Evolutionary conservation across 2,888 invertebrate genomes (phyloP), one percentile per base, ranked within the genome.

Genomic region (Coenonympha glycerion): DNA sequence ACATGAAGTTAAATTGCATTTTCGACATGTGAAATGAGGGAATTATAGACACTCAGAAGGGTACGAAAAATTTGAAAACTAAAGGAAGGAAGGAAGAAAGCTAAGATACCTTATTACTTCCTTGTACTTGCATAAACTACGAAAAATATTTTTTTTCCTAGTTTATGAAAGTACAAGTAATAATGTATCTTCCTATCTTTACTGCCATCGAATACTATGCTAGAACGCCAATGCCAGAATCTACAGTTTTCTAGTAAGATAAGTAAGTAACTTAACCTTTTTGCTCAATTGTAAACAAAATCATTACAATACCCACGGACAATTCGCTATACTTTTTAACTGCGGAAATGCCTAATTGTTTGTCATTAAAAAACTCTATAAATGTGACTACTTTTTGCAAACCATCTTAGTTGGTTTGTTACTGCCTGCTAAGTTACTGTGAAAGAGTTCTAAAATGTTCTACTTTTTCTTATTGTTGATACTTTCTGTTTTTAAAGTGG

Each of bases 331-430:
- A 46, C 41, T 61, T 60, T 60, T 60, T 55, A 47, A 54, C 46
- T 45, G 26, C 59, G 61, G 63, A 62, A 65, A 51, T 56, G 11
- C 47, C 31, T 55, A 56, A 53, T 58, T 50, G 46, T 56, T 55
- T 56, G 53, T 60, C 54, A 69, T 69, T 75, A 76, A 77, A 64
- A 68, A 60, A 45, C 42, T 56, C 59, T 73, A 71, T 73, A 78
- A 71, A 79, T 68, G 64, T 64, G 57, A 55, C 53, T 39, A 61
- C 64, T 66, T 69, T 72, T 71, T 72, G 58, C 66, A 55, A 57
- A 47, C 56, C 62, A 60, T 64, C 63, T 70, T 76, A 82, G 75
- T 82, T 65, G 61, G 39, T 49, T 57, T 58, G 55, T 56, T 59
- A 61, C 66, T 58, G 64, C 60, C 57, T 56, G 54, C 49, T 52